Conservation (phyloP, 2,888 invertebrate genomes). For the Mantis religiosa region DNA sequence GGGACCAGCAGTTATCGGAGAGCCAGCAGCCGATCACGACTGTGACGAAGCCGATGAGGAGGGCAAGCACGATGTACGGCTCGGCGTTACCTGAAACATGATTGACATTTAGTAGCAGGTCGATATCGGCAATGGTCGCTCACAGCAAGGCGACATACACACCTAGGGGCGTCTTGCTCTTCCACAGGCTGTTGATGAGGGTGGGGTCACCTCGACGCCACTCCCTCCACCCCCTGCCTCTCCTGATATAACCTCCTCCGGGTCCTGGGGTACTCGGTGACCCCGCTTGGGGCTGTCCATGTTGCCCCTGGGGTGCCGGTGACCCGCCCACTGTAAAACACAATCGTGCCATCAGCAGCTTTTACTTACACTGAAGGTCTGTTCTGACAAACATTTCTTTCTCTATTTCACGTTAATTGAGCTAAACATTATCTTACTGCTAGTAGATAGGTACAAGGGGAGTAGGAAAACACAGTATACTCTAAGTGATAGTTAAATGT, state of each 20-base stretch:
- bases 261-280: constrained; percentile 29
- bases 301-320: constrained; percentile 30
- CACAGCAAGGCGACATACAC: constrained; percentile 38
- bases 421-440: no score
- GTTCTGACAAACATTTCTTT: no score
- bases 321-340: constrained; percentile 22
- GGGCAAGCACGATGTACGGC: constrained; percentile 68
- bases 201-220: constrained; percentile 70
- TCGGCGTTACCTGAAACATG: constrained; percentile 62
- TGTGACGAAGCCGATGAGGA: constrained; percentile 67
- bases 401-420: no score
- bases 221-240: constrained; percentile 63
- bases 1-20: constrained; percentile 74
- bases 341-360: no score
- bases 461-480: no score
- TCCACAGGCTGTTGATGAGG: constrained; percentile 68
- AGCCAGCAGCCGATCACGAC: constrained; percentile 74
- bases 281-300: constrained; percentile 29
- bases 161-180: constrained; percentile 69
- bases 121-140: background rate
- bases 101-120: background rate
- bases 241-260: constrained; percentile 37
- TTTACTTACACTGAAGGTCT: no score
- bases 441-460: no score
- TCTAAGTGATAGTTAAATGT: no score